A percentile compares a stretch with the other conserved stretches of the same genome.
phyloP scores from a whole-genome alignment of 2,113 vertebrate genomes.

The Neoarius graeffei region DNA sequence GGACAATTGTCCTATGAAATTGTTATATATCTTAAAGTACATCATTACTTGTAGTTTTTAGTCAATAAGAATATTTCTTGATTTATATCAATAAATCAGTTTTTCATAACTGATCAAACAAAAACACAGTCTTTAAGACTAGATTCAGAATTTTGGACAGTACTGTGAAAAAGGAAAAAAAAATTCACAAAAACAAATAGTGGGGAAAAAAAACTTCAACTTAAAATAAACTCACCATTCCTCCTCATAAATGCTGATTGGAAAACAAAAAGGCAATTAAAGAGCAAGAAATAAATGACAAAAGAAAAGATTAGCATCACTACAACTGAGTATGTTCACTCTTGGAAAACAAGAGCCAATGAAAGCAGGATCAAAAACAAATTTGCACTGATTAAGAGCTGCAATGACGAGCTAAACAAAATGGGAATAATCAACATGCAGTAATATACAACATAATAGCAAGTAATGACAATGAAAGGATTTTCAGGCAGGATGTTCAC shows the following conservation, averaged over 20 bases:
- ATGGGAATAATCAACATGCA: background rate
- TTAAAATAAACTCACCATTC: constrained; percentile 89
- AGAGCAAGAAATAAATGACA: constrained; percentile 66
- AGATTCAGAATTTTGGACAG: background rate
- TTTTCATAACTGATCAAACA: constrained; percentile 17
- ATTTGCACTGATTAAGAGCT: background rate
- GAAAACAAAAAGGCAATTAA: constrained; percentile 74
- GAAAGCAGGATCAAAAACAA: constrained; percentile 13
- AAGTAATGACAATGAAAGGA: background rate
- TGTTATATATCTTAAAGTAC: background rate
- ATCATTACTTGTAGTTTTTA: background rate
- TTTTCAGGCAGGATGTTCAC: background rate
- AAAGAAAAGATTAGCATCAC: constrained; percentile 53
- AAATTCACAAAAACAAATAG: constrained; percentile 39
- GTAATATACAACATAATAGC: background rate
- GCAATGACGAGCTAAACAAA: background rate
- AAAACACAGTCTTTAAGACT: background rate
- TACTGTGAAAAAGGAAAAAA: constrained; percentile 1
- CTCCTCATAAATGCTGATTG: constrained; percentile 93
- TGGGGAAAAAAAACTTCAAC: constrained; percentile 13
- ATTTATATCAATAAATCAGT: background rate
- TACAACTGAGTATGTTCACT: background rate
- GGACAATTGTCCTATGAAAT: background rate
- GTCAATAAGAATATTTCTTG: background rate
- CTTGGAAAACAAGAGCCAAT: constrained; percentile 21